These are phyloP conservation scores for Chaenocephalus aceratus DNA, from an alignment of 2,113 vertebrate species.

Conservation along the genomic window DNA sequence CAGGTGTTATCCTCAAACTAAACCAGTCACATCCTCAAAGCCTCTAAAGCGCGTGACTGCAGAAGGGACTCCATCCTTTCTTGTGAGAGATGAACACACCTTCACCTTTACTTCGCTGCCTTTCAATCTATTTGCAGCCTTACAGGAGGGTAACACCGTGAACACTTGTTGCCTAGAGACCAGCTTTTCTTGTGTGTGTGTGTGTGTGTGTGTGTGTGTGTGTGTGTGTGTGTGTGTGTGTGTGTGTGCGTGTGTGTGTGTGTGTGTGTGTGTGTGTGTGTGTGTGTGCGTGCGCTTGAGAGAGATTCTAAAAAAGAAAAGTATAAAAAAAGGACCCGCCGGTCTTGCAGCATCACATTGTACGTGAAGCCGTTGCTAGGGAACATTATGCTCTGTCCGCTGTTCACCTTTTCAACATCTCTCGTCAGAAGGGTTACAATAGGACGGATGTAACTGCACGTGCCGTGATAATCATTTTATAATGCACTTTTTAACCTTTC, in stretches of 20 bases:
- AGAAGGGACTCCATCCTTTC: conserved; percentile 38
- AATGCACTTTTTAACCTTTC: not conserved
- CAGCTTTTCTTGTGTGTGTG: conserved; percentile 13
- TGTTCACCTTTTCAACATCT: conserved; percentile 41
- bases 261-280: too few species aligned
- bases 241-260: too few species aligned
- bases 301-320: not conserved
- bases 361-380: conserved; percentile 65
- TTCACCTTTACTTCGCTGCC: conserved; percentile 16
- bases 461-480: not conserved
- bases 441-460: conserved; percentile 7
- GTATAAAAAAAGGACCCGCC: conserved; percentile 22
- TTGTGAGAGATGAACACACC: conserved; percentile 32
- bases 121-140: conserved; percentile 62
- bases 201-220: not conserved
- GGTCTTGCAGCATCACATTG: conserved; percentile 28
- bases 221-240: too few species aligned
- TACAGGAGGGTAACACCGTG: conserved; percentile 34
- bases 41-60: not conserved
- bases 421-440: conserved; percentile 26
- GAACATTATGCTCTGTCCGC: conserved; percentile 31
- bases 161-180: conserved; percentile 80
- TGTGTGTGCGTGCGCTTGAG: not conserved
- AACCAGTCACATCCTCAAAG: not conserved
- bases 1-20: not conserved